Conservation (phyloP, 2,113 vertebrate genomes). For the Charadrius vociferus region DNA sequence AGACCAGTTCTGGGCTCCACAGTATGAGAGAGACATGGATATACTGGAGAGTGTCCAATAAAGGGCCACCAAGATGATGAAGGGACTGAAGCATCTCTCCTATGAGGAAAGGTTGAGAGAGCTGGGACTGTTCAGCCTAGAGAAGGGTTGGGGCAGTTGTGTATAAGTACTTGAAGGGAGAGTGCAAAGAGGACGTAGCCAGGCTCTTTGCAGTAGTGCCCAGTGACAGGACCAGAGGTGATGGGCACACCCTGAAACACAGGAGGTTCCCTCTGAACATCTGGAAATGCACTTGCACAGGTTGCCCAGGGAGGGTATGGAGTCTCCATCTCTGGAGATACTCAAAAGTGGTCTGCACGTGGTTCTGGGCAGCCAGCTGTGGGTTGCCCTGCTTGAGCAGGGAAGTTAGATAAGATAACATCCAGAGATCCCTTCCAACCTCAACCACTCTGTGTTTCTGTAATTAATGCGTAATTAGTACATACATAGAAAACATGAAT, state of each 20-base stretch:
- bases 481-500: not conserved
- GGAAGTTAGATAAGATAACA: not conserved
- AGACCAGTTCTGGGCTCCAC: not conserved
- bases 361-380: not conserved
- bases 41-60: too few species aligned
- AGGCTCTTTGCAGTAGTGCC: not conserved
- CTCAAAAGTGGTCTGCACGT: not conserved
- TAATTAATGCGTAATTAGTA: not conserved
- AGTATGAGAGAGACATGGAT: not conserved
- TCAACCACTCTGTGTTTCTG: not conserved
- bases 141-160: accelerated
- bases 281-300: not conserved
- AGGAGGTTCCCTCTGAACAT: not conserved
- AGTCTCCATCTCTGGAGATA: not conserved
- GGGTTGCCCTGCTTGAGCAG: not conserved
- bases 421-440: not conserved
- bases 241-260: not conserved
- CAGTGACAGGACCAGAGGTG: not conserved
- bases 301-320: not conserved
- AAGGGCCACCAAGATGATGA: not conserved
- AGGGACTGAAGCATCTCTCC: not conserved
- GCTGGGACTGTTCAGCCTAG: not conserved
- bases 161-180: not conserved
- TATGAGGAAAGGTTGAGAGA: not conserved
- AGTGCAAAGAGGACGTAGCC: not conserved